Base-by-base conservation (phyloP, 2,113 vertebrate genomes). In the Brachirus orientalis region DNA sequence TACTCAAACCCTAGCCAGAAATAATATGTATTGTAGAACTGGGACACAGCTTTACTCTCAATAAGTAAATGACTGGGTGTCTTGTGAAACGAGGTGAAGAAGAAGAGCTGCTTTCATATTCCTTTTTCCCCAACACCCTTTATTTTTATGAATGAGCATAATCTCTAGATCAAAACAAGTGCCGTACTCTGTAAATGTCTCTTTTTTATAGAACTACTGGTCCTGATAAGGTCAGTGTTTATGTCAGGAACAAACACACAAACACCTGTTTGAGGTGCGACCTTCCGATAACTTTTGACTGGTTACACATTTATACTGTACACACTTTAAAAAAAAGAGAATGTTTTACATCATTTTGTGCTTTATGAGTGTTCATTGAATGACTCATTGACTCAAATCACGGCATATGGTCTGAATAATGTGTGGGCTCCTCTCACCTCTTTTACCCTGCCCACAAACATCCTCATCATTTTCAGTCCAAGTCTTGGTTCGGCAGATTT, bases 401-500 rank as follows among this genome's bases (percentile, higher is more conserved):
- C 18, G 10, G 18, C 18, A 16, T 63, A 37, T 36, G 22, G 17
- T 43, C 74, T 40, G 37, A 56, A 45, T 48, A 61, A 54, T 5
- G 18, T 14, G 62, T 65, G 36, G 58, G 58, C 37, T 55, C 6
- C 2, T 13, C 20, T 65, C 44, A 56, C 44, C 60, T 54, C 18
- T 47, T 36, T 20, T 7, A 35, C 48, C 58, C 28, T 9, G 11
- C 22, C 62, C 57, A 51, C 38, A 52, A 67, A 79, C 58, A 13
- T 74, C 6, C 10, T 33, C n/a, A 18, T 63, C 41, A 57, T 48
- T 33, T 47, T 57, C n/a, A 1, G 2, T 54, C 70, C 22, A 66
- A 72, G 48, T 72, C 33, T 73, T 53, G 10, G 35, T 53, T 60
- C 28, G 61, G 35, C 53, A 54, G 65, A 47, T 78, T 73, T 51